Evolutionary conservation across 2,888 invertebrate genomes (phyloP).

Genomic region (Eupithecia tripunctaria): DNA sequence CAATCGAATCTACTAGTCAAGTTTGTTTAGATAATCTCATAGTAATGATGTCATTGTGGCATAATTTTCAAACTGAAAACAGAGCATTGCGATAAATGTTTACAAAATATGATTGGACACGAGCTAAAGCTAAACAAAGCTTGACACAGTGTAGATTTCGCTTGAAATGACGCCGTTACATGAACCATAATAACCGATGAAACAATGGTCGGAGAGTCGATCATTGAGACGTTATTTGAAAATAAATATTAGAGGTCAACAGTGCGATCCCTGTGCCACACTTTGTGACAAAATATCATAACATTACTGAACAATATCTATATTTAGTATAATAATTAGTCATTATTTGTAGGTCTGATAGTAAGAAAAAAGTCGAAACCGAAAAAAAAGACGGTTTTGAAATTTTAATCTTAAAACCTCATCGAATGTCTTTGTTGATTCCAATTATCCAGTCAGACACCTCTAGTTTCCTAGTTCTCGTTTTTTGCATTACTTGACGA

Average conservation of each 20-base stretch:
- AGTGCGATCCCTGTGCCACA: neutral
- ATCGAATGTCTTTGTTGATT: neutral
- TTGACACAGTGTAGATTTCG: conserved; percentile 45
- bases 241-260: neutral
- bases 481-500: neutral
- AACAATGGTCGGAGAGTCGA: conserved; percentile 12
- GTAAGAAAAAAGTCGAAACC: neutral
- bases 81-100: conserved; percentile 54
- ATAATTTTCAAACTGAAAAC: conserved; percentile 53
- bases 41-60: conserved; percentile 45
- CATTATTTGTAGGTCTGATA: neutral
- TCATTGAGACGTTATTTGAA: conserved; percentile 6
- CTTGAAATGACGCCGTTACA: conserved; percentile 41
- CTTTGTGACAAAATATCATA: neutral
- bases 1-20: neutral
- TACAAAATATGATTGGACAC: conserved; percentile 64
- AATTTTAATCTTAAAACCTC: neutral
- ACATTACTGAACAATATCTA: neutral
- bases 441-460: neutral
- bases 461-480: neutral
- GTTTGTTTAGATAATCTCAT: conserved; percentile 7
- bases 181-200: conserved; percentile 19
- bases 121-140: conserved; percentile 55
- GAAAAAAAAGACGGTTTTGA: too few species aligned
- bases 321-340: neutral